Base-by-base conservation (phyloP, 2,888 invertebrate genomes). In the Cryptophagus acutangulus region DNA sequence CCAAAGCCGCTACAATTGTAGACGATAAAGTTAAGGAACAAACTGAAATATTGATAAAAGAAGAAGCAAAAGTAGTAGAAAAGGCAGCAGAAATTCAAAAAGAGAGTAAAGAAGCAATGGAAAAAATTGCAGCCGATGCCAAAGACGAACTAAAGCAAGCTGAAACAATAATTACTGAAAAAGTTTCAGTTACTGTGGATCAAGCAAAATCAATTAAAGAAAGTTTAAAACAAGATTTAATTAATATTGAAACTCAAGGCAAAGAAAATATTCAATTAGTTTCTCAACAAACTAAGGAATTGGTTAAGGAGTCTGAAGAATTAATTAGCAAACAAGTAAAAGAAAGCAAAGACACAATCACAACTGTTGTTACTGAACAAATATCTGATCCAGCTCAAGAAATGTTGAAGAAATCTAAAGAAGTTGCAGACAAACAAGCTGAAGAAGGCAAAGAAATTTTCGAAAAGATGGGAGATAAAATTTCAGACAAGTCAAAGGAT, bases 1-100 rank as follows among this genome's bases (percentile, higher is more conserved):
- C n/a, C n/a, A 8, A 26, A 26, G 3, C n/a, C 3, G n/a, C n/a
- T n/a, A 8, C 24, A 1, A 18, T 12, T 1, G 3, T 15, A 3
- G 24, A 30, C 6, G 37, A 43, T 9, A 30, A 36, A 28, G 17
- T 36, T 9, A 44, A 41, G 9, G 37, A 45, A 37, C 16, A 33
- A 4, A 29, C 33, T 40, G 46, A 17, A 36, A 43, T 12, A 43
- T 50, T 13, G 25, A 31, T 26, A 44, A 46, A 38, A 18, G 48
- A 38, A 33, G 52, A 44, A 41, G 36, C 3, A 37, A 43, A 26
- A 15, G 45, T 1, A 38, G 35, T 10, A 38, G 38, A 18, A 40
- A 17, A 26, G 38, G 44, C 42, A n/a, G n/a, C 16, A 6, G 38
- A 37, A 31, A 26, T 4, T 26, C 26, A 26, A 26, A 20, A 6